These are phyloP conservation scores for Chaetodon trifascialis DNA, from an alignment of 2,113 vertebrate genomes.

Conservation along the genomic window DNA sequence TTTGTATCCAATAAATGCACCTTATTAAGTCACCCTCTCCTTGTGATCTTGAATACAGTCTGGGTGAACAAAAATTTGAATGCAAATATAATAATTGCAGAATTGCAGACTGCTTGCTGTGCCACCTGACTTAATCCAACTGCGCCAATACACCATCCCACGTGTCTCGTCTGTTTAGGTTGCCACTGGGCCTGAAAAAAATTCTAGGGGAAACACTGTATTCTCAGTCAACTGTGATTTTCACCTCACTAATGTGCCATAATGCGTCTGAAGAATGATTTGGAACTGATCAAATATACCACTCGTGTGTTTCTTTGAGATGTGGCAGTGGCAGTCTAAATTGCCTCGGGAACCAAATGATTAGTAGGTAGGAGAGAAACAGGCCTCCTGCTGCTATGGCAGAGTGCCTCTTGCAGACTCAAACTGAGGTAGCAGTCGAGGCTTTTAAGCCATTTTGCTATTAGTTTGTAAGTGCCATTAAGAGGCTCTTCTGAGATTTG, in stretches of 20 bases:
- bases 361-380: constrained; percentile 45
- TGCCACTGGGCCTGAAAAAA: too few species aligned
- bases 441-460: constrained; percentile 72
- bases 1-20: too few species aligned
- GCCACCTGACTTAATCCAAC: too few species aligned
- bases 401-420: constrained; percentile 50
- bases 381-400: constrained; percentile 17
- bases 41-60: too few species aligned
- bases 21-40: too few species aligned
- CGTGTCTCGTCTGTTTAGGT: too few species aligned
- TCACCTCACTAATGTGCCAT: neutral
- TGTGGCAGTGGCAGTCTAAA: constrained; percentile 21
- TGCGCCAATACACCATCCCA: too few species aligned
- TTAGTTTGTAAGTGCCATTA: constrained; percentile 74
- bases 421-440: constrained; percentile 49
- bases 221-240: neutral
- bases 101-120: too few species aligned
- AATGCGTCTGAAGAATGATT: neutral
- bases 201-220: too few species aligned
- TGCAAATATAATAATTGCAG: too few species aligned
- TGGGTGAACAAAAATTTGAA: too few species aligned
- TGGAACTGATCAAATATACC: constrained; percentile 4
- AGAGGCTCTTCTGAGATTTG: constrained; percentile 67
- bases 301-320: constrained; percentile 10
- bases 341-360: constrained; percentile 39